Base-by-base conservation (phyloP, 2,113 vertebrate species). In the Indicator maculatus region DNA sequence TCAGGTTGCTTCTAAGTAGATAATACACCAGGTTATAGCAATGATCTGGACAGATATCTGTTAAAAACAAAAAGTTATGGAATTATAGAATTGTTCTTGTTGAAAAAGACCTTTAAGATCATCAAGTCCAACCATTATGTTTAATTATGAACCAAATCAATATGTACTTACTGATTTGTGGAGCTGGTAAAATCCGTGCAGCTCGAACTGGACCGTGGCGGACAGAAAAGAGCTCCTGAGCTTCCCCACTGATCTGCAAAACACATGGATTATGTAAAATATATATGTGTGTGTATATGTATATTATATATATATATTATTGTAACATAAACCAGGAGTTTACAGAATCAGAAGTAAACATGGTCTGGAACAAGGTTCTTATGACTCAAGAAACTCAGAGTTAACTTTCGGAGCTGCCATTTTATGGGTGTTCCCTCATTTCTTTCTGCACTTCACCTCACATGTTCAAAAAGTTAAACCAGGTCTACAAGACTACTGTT, bases 221-320 rank as follows among this genome's bases (percentile, higher is more conserved):
- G 71, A 99, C 98, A 3, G 99, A 99, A 96, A 99, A 99, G 77
- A 99, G 98, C 55, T 99, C 99, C 87, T 99, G 99, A n/a, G 99
- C 99, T 94, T 99, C 99, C 3, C 99, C 99, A 73, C 98, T 98
- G 96, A 99, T 98, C 99, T 99, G 97, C 81, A 97, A 76, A 75
- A 89, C 47, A 95, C 3, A 77, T 0, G 66, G 11, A 39, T 36
- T 12, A 60, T 14, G 79, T 74, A 65, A 38, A 14, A 14, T 0
- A 23, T 0, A 9, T 0, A 0, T 1, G 3, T 44, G 19, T 16
- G 18, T 47, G 18, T 47, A 14, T 0, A 23, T 0, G 8, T 0
- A 0, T 1, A 3, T 44, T 11, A 31, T 16, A 56, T 0, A 24
- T 0, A 9, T 0, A 0, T 1, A 3, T 45, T 24, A 23, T 52